phyloP scores from a whole-genome alignment of 2,113 vertebrate genomes.

The Donacobius atricapilla region DNA sequence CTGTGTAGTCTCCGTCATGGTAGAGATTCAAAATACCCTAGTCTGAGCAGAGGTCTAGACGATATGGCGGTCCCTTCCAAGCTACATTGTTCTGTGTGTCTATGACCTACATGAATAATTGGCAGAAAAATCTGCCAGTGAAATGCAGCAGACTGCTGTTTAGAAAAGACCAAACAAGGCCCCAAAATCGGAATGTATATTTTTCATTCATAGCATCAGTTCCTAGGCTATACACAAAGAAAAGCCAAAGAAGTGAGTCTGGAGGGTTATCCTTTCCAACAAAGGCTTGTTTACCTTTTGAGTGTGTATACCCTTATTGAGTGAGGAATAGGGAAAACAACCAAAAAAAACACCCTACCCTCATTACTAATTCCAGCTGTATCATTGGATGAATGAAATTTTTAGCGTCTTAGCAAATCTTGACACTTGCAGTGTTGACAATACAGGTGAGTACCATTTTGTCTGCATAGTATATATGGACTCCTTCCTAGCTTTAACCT shows the following conservation, averaged over 20 bases:
- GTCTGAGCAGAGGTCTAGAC: neutral
- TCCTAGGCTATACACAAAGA: neutral
- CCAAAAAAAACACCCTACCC: fast-evolving
- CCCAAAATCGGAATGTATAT: neutral
- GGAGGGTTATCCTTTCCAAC: neutral
- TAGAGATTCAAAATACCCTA: neutral
- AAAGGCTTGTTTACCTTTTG: neutral
- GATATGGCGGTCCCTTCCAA: neutral
- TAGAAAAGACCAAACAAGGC: neutral
- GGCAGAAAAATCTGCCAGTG: neutral
- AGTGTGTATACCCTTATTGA: neutral
- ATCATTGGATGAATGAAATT: neutral
- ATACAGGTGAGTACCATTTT: neutral
- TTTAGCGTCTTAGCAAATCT: neutral
- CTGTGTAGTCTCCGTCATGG: neutral
- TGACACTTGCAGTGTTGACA: neutral
- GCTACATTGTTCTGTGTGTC: neutral
- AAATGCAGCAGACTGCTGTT: neutral
- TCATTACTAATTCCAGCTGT: neutral
- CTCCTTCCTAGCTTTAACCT: neutral
- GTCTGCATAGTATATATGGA: too few relatives aligned
- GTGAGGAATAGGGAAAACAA: neutral
- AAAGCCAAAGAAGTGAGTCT: neutral
- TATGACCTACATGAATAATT: neutral
- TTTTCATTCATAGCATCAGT: neutral